These are phyloP conservation scores for Leptonema lineaticorne DNA, from an alignment of 1,140 invertebrate species.

Conservation along the genomic window DNA sequence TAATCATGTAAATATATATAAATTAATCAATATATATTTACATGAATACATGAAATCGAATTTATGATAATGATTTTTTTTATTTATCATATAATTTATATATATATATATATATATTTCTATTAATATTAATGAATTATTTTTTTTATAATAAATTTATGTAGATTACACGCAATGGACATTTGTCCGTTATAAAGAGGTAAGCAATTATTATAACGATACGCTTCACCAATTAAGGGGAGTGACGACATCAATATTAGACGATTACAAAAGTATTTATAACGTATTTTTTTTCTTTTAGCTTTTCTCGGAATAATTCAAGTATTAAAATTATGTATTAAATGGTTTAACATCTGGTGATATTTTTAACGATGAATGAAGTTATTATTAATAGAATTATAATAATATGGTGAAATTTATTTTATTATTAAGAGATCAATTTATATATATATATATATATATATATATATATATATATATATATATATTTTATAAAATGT, in stretches of 20 bases:
- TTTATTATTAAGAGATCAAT: too few species aligned
- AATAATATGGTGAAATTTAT: too few species aligned
- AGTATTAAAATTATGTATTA: too few species aligned
- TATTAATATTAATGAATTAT: neutral
- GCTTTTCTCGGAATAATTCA: too few species aligned
- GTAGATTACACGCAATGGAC: neutral
- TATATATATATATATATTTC: neutral
- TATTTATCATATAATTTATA: neutral
- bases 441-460: too few species aligned
- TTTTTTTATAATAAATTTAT: neutral
- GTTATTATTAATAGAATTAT: too few species aligned
- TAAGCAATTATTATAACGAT: conserved; percentile 37
- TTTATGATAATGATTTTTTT: neutral
- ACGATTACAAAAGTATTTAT: neutral
- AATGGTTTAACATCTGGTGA: too few species aligned
- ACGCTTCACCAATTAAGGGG: conserved; percentile 36
- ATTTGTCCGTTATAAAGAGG: conserved; percentile 24
- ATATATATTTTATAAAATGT: too few species aligned
- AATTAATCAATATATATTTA: neutral
- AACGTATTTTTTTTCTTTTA: too few species aligned
- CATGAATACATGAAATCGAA: neutral
- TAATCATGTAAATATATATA: neutral
- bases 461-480: too few species aligned
- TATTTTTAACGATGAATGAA: too few species aligned
- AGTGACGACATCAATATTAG: conserved; percentile 32